Base-by-base conservation (phyloP, 2,888 invertebrate species). In the Gasteruption jaculator region DNA sequence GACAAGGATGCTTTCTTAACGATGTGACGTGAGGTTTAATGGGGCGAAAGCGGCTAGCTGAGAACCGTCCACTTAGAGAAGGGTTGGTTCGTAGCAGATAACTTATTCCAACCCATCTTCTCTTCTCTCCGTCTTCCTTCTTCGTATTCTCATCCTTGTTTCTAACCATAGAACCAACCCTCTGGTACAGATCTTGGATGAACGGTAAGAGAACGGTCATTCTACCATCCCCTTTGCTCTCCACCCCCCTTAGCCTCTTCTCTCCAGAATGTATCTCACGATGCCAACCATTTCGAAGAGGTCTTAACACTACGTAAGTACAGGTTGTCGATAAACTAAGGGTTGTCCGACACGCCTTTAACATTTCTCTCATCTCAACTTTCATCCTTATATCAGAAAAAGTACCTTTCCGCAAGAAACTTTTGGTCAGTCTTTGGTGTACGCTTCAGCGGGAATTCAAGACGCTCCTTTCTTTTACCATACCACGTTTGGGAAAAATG, bases 271-370 rank as follows among this genome's bases (percentile, higher is more conserved):
- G 56, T 60, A 61, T 61, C 55, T 55, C 46, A 48, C 55, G 38
- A 48, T 40, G 53, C 53, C 47, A 53, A 52, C 54, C 51, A 52
- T 54, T 54, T 52, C 53, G 55, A 53, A 52, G 47, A 51, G 54
- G 53, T 55, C 56, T 55, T 55, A 58, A 54, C 56, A 56, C 55
- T 58, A 49, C 53, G 48, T 50, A 46, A 52, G 56, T 57, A 65
- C 67, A 65, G 63, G 65, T 67, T 69, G 68, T 69, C 69, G 65
- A 69, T 69, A 69, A 68, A 66, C 64, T 65, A 57, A 61, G 57
- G 53, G 39, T 54, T 56, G 57, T 56, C 54, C 50, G 57, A 56
- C 53, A 58, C 56, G 54, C 57, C 60, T 59, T 48, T n/a, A n/a
- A 10, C 36, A 47, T 47, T 45, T 33, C 20, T 41, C n/a, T n/a